These are phyloP conservation scores for Neodontobutis hainanensis DNA, from an alignment of 2,113 vertebrate genomes.

Conservation along the genomic window DNA sequence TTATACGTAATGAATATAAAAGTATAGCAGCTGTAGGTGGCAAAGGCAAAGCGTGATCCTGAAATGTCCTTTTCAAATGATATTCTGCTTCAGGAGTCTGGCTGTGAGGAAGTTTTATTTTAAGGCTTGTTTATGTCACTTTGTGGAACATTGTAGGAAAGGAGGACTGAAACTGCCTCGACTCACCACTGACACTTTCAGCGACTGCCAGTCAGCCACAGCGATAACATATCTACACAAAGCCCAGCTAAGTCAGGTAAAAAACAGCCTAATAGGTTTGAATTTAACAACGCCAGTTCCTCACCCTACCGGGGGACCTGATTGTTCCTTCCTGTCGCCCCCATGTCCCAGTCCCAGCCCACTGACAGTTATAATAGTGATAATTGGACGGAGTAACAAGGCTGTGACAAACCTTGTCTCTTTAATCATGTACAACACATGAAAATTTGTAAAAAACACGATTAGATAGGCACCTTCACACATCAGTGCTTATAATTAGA, in stretches of 20 bases:
- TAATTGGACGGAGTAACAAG: slow-evolving; percentile 34
- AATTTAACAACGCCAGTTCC: slow-evolving; percentile 29
- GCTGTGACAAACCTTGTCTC: slow-evolving; percentile 22
- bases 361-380: slow-evolving; percentile 41
- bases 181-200: slow-evolving; percentile 27
- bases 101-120: slow-evolving; percentile 1
- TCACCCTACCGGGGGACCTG: slow-evolving; percentile 32
- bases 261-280: slow-evolving; percentile 3
- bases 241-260: slow-evolving; percentile 27
- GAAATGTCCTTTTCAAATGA: neutral
- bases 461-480: slow-evolving; percentile 21
- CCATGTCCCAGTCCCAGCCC: slow-evolving; percentile 10
- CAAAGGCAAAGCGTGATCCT: neutral
- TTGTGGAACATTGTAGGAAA: slow-evolving; percentile 18
- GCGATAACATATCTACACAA: slow-evolving; percentile 42
- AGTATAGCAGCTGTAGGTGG: no score
- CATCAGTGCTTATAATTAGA: slow-evolving; percentile 18
- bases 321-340: neutral
- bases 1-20: no score
- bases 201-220: slow-evolving; percentile 40
- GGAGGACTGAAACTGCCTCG: slow-evolving; percentile 46
- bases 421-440: slow-evolving; percentile 37
- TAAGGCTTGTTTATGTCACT: slow-evolving; percentile 6
- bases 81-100: neutral
- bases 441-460: slow-evolving; percentile 23